These are phyloP conservation scores for Hirtodrosophila alboralis DNA, from an alignment of 2,888 invertebrate species.

Conservation along the genomic window DNA sequence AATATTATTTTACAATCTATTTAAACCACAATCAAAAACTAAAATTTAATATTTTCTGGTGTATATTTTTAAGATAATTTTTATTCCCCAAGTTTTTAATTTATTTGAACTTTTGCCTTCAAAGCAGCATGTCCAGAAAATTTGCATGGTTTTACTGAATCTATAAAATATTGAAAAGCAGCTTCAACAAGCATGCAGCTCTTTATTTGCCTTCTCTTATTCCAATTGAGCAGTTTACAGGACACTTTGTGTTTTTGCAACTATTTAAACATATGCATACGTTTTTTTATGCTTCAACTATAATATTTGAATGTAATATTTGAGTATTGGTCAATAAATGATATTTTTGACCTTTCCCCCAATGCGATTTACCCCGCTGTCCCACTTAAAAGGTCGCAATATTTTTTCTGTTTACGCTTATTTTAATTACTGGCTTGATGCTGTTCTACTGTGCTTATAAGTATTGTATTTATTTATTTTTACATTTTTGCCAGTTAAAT, in stretches of 20 bases:
- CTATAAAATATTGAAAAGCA: neutral
- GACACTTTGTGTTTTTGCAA: conserved; percentile 2
- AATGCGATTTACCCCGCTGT: conserved; percentile 11
- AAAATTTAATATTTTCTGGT: conserved; percentile 7
- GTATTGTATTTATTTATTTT: conserved; percentile 14
- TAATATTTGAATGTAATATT: too few species aligned
- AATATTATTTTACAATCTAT: conserved; percentile 19
- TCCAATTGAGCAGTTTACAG: conserved; percentile 8
- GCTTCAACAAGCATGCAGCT: conserved; percentile 36
- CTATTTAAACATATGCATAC: neutral
- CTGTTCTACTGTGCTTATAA: conserved; percentile 21
- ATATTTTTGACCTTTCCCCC: conserved; percentile 1
- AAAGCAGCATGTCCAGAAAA: conserved; percentile 17
- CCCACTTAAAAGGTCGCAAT: conserved; percentile 22
- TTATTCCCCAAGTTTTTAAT: neutral
- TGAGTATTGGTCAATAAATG: too few species aligned
- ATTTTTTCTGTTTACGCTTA: conserved; percentile 2
- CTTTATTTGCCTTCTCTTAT: neutral
- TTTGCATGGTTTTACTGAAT: conserved; percentile 29
- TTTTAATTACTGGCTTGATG: conserved; percentile 33
- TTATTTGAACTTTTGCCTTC: conserved; percentile 8
- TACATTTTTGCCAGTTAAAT: conserved; percentile 9
- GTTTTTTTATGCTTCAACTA: too few species aligned
- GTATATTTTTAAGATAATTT: conserved; percentile 10
- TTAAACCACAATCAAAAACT: conserved; percentile 14